Evolutionary conservation across 2,113 vertebrate genomes (phyloP), one percentile per base, ranked within the genome.

Genomic region (Myocastor coypus): DNA sequence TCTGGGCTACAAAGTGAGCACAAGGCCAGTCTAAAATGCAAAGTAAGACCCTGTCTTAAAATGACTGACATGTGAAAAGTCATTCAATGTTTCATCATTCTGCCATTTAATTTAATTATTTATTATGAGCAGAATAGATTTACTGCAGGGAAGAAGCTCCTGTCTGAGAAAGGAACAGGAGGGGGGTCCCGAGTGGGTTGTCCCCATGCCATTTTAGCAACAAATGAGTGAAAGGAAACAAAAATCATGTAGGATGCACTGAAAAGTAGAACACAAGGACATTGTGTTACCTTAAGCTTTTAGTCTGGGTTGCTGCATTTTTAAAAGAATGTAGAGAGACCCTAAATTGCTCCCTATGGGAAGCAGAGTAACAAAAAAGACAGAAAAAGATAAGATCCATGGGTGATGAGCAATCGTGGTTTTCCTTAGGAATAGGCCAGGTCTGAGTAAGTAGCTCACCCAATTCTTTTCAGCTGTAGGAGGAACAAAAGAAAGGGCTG

Each of bases 311-410:
- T 7, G 1, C 34, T 61, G 64, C 9, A 32, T 93, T 95, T 94
- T 89, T 63, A 57, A 88, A 96, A 91, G 40, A 24, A 91, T 30
- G 10, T 77, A 57, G 28, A 82, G 40, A 77, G 87, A 42, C 30
- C 26, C 11, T 64, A 37, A 9, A 32, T 82, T 73, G 20, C 34
- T 87, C 46, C 69, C 52, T 84, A 71, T 2, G 37, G 8, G 52
- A 34, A 32, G 30, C 17, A 86, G 55, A 63, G 28, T 63, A 71
- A 50, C 32, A 71, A 92, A 94, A 85, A 80, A 37, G 22, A 34
- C 77, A 52, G 85, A 89, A 19, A 59, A 28, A 52, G 16, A 61
- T 37, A 63, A 73, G 7, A 68, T 40, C 30, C 90, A 75, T 30
- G 24, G 30, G 22, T 16, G 68, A 42, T 40, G 10, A 30, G 8